Conservation (phyloP, 2,797 vertebrate species). For the Moxostoma hubbsi region DNA sequence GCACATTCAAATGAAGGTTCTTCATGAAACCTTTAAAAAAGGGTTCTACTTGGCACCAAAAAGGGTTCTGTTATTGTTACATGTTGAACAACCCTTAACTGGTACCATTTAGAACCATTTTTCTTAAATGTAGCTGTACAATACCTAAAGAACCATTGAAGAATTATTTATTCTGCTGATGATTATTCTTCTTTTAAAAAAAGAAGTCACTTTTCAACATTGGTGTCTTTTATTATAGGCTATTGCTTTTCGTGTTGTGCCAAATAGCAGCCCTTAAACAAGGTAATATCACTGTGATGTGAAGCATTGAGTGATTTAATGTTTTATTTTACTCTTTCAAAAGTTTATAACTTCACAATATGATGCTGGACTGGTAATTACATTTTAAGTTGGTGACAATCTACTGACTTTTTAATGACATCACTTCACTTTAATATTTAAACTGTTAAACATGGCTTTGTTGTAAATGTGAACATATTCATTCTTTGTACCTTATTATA, state of each 20-base stretch:
- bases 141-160: too few relatives aligned
- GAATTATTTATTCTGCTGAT: too few relatives aligned
- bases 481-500: conserved; percentile 1
- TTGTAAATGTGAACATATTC: conserved; percentile 2
- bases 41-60: too few relatives aligned
- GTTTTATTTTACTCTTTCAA: background rate
- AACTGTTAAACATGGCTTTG: background rate
- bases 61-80: too few relatives aligned
- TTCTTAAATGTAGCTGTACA: too few relatives aligned
- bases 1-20: too few relatives aligned
- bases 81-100: too few relatives aligned
- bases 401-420: conserved; percentile 6
- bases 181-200: background rate
- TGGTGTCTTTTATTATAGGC: background rate
- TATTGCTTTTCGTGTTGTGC: background rate
- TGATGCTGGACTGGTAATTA: background rate
- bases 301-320: background rate
- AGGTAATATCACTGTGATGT: background rate
- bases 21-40: too few relatives aligned
- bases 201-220: too few relatives aligned
- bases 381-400: background rate
- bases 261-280: background rate
- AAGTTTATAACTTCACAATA: background rate
- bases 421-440: conserved; percentile 19
- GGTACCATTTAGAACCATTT: too few relatives aligned